Conservation (phyloP, 2,888 invertebrate genomes). For the Pandemis cinnamomeana region DNA sequence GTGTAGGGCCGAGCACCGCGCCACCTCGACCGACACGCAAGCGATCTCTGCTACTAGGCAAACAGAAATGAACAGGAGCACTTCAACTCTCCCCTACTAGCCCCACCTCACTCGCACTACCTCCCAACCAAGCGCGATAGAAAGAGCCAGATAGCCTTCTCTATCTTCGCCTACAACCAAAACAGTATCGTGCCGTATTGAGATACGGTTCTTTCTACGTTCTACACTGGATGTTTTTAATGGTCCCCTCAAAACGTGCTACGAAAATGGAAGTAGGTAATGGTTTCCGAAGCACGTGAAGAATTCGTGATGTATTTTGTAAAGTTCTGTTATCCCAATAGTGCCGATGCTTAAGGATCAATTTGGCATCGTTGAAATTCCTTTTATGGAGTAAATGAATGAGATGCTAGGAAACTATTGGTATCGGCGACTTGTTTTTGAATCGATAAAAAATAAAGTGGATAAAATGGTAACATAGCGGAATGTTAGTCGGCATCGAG, state of each 20-base stretch:
- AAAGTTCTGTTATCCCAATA: conserved; percentile 74
- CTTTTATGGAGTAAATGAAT: conserved; percentile 62
- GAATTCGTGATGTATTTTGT: conserved; percentile 73
- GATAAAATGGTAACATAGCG: conserved; percentile 59
- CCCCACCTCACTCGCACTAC: conserved; percentile 66
- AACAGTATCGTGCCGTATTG: conserved; percentile 47
- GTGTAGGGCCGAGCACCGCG: conserved; percentile 68
- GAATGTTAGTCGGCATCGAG: conserved; percentile 62
- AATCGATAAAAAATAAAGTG: conserved; percentile 64
- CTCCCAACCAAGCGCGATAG: conserved; percentile 57
- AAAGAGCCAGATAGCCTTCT: conserved; percentile 63
- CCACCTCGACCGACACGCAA: conserved; percentile 82
- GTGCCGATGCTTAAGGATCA: conserved; percentile 79
- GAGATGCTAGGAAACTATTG: conserved; percentile 47
- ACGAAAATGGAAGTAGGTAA: conserved; percentile 64
- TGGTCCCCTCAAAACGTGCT: conserved; percentile 60
- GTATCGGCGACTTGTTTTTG: conserved; percentile 52
- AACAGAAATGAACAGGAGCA: conserved; percentile 55
- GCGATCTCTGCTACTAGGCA: conserved; percentile 78
- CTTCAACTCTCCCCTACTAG: conserved; percentile 54
- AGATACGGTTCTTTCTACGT: conserved; percentile 53
- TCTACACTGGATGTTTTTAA: conserved; percentile 52
- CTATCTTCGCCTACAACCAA: conserved; percentile 47
- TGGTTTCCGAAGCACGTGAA: conserved; percentile 66
- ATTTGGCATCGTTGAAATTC: conserved; percentile 80